A percentile compares a stretch with the other conserved stretches of the same genome.
Evolutionary conservation across 2,888 invertebrate species (phyloP).

Genomic region (Gandaritis pyraliata): DNA sequence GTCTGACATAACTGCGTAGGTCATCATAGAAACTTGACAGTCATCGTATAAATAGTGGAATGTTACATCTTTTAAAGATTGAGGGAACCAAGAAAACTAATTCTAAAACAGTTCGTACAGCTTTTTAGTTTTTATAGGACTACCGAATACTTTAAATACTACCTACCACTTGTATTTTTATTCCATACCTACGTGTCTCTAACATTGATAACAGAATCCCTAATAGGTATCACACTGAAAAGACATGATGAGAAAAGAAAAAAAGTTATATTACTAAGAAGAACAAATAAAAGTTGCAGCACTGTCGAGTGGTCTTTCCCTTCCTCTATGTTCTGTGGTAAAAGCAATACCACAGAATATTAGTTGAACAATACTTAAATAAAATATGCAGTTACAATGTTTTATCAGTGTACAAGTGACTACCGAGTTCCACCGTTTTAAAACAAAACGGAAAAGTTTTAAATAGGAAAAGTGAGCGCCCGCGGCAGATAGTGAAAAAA

Average conservation of each 20-base stretch:
- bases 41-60: neutral
- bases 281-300: constrained; percentile 1
- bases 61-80: neutral
- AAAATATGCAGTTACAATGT: constrained; percentile 37
- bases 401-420: constrained; percentile 42
- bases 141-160: no score
- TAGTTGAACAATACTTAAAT: no score
- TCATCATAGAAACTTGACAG: neutral
- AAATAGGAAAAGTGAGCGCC: constrained; percentile 77
- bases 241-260: no score
- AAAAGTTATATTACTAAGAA: neutral
- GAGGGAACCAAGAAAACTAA: neutral
- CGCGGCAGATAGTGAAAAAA: constrained; percentile 74
- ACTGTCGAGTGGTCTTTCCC: no score
- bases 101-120: no score
- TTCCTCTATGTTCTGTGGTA: constrained; percentile 6
- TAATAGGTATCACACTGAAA: no score
- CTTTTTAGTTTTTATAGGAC: no score
- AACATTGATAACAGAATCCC: no score
- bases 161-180: no score
- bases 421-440: constrained; percentile 55
- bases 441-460: constrained; percentile 80
- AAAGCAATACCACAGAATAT: no score
- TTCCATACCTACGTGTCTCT: no score
- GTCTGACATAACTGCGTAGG: neutral